Conservation (phyloP, 2,888 invertebrate species). For the Rhagium mordax region DNA sequence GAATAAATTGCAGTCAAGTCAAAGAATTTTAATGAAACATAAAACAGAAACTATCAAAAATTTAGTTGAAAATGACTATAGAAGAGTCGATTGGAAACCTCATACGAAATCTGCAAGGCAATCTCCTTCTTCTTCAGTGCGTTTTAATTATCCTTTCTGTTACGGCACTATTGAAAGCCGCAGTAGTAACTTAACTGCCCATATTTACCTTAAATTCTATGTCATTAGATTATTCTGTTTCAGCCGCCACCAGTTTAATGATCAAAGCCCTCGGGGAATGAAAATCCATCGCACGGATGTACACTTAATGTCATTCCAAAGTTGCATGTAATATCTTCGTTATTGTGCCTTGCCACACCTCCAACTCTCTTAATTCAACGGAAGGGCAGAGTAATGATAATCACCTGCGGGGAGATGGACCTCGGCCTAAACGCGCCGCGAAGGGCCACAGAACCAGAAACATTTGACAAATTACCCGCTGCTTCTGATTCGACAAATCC, state of each 20-base stretch:
- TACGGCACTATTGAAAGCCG: neutral
- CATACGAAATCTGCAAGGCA: no score
- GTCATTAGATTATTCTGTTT: neutral
- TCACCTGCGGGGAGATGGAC: conserved; percentile 15
- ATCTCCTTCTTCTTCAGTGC: neutral
- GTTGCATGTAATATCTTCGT: conserved; percentile 13
- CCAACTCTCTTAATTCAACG: neutral
- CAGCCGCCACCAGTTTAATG: neutral
- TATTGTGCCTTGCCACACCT: conserved; percentile 29
- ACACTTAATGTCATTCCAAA: conserved; percentile 4
- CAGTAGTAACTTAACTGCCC: neutral
- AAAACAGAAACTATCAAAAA: no score
- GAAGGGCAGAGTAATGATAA: conserved; percentile 13
- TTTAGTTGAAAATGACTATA: no score
- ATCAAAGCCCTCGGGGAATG: neutral
- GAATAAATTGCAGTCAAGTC: no score
- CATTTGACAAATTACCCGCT: conserved; percentile 35
- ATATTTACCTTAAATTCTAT: neutral
- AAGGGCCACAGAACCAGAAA: conserved; percentile 30
- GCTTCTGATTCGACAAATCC: conserved; percentile 34
- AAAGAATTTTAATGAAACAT: no score
- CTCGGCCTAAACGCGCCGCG: neutral
- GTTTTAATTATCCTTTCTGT: neutral
- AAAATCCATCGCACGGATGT: neutral
- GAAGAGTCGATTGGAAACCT: no score